phyloP scores from a whole-genome alignment of 2,797 vertebrate species.

The Sebastes iracundus region DNA sequence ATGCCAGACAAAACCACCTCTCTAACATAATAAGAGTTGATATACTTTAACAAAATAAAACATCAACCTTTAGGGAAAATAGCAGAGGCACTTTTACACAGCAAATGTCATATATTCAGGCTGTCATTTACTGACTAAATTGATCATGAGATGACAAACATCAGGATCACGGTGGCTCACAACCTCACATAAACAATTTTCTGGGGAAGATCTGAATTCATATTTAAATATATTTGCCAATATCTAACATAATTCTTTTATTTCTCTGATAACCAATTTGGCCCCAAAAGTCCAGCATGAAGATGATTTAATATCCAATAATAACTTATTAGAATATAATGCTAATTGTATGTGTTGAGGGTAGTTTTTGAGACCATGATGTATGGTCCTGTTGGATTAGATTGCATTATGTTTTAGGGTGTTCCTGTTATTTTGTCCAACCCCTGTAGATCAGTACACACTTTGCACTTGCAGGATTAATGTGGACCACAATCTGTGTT shows the following conservation, averaged over 20 bases:
- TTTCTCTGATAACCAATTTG: not conserved
- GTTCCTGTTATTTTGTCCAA: constrained; percentile 18
- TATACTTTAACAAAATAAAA: not conserved
- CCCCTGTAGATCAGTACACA: not conserved
- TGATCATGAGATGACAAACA: not conserved
- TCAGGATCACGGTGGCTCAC: not conserved
- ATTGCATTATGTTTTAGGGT: not conserved
- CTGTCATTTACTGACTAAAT: not conserved
- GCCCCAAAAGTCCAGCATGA: not conserved
- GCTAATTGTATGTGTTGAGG: rapidly evolving
- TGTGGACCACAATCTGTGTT: not conserved
- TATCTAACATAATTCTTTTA: not conserved
- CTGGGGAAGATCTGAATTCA: not conserved
- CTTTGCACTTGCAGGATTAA: constrained; percentile 12
- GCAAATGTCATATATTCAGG: not conserved
- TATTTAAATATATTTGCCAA: not conserved
- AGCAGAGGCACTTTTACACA: not conserved
- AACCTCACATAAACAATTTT: too few relatives aligned
- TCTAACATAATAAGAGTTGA: not conserved
- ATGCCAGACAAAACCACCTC: too few relatives aligned
- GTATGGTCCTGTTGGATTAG: not conserved
- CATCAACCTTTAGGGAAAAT: not conserved
- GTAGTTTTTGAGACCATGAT: not conserved
- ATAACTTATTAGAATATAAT: too few relatives aligned
- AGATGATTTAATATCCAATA: not conserved